Evolutionary conservation across 64 coral and sea anemone genomes (phyloP), one percentile per base, ranked within the genome.

Genomic region (Pocillopora verrucosa): DNA sequence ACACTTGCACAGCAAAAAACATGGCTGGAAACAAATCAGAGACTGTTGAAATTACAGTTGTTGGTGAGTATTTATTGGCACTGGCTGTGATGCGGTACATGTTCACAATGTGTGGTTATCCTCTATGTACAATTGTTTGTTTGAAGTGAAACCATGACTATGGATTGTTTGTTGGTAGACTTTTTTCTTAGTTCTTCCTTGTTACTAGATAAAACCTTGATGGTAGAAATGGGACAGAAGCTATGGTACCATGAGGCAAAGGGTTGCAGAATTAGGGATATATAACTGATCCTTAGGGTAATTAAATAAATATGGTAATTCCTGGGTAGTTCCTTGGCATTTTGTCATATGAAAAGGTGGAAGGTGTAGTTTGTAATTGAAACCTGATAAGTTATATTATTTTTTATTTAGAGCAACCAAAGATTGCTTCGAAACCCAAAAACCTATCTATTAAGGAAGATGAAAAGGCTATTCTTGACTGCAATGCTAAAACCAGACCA

Each of bases 1-100:
- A 88, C 37, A 95, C 91, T 24, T 99, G 97, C 86, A 62, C 73
- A 25, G 97, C 94, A 11, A 89, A 56, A 3, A 99, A 99, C 60
- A 51, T 60, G 4, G 83, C 61, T 83, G 86, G 91, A 25, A 86
- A 34, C 59, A 76, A 56, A 30, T 82, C 85, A 7, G 19, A 30
- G 0, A 86, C 59, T 17, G 25, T 99, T 76, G 13, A 84, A 22
- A 59, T 99, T 25, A 88, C 85, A 77, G 88, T 92, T 22, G 88
- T 87, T 87, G 91, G 96, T 98, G 89, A 98, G 80, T 64, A 60
- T 9, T 76, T 34, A 72, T 3, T 74, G 34, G 14, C 22, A 72
- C 61, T 83, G 30, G 34, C 17, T 38, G 35, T 73, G 20, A 81
- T 72, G 22, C 10, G 16, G 37, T 34, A 34, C 30, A 57, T 67